phyloP scores from a whole-genome alignment of 2,113 vertebrate genomes.

The Trichomycterus rosablanca region DNA sequence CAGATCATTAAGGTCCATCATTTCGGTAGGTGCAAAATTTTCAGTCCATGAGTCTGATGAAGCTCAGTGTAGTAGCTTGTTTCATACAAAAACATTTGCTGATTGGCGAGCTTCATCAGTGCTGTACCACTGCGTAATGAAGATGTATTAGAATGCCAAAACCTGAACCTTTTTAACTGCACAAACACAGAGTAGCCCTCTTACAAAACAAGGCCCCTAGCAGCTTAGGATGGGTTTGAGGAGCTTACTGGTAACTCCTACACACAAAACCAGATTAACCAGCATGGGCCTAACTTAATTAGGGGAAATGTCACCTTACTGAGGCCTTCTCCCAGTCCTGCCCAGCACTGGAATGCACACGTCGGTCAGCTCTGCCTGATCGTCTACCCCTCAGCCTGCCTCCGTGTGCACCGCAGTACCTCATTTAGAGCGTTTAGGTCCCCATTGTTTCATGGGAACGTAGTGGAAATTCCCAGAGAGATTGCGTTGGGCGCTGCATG shows the following conservation, averaged over 20 bases:
- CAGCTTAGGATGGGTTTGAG: constrained; percentile 30
- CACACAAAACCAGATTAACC: constrained; percentile 43
- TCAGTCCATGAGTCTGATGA: too few relatives aligned
- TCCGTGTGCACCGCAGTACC: constrained; percentile 25
- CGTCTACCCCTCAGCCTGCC: constrained; percentile 20
- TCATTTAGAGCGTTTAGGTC: constrained; percentile 34
- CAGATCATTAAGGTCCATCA: too few relatives aligned
- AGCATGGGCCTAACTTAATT: constrained; percentile 36
- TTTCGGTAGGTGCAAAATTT: too few relatives aligned
- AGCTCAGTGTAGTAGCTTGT: too few relatives aligned
- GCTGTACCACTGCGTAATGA: too few relatives aligned
- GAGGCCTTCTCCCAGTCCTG: constrained; percentile 7
- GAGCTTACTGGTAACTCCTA: constrained; percentile 37
- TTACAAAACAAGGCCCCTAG: constrained; percentile 8
- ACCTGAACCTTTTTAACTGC: too few relatives aligned
- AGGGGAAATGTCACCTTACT: constrained; percentile 40
- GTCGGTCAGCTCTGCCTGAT: constrained; percentile 38
- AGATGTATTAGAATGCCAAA: too few relatives aligned
- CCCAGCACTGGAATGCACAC: constrained; percentile 34
- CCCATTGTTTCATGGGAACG: constrained; percentile 24
- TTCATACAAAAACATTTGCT: too few relatives aligned
- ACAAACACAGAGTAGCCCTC: background rate
- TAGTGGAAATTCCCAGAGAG: constrained; percentile 38
- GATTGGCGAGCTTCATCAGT: too few relatives aligned
- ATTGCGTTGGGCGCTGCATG: constrained; percentile 18